Base-by-base conservation (phyloP, 2,888 invertebrate species). In the Agrotis segetum region DNA sequence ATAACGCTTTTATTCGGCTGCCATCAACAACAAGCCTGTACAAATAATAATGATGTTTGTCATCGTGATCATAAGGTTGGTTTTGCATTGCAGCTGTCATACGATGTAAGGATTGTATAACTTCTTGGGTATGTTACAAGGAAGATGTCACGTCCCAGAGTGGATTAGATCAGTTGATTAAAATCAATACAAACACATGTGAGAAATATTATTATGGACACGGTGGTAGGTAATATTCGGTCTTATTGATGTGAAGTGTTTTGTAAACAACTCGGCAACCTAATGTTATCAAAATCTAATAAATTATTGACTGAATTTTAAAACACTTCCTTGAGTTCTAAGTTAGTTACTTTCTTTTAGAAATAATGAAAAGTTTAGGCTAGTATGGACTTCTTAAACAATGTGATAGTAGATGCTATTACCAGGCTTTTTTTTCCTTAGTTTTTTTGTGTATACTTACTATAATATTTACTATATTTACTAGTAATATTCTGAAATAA, bases 131-230 rank as follows among this genome's bases (percentile, higher is more conserved):
- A 29, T 64, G 56, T 55, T 63, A 1, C 61, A 52, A 53, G 14
- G 14, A 44, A 61, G 19, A 58, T n/a, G n/a, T 64, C 77, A 68
- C 68, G 63, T 64, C 13, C 11, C 16, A 5, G 16, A 55, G 46
- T 63, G 50, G 58, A 62, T 67, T 29, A n/a, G 34, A 64, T 79
- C 46, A 16, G 46, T 40, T 79, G 53, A 75, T 75, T 79, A 46
- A 34, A 74, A 73, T 74, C 55, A 56, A 61, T 56, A 40, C 40
- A 9, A 11, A 40, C 11, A 11, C 40, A 49, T 44, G 19, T 24
- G 7, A 16, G 13, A 29, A n/a, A 24, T 16, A 9, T n/a, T 60
- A 19, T 59, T 16, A 5, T 44, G 4, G 21, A 19, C 14, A 7
- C 7, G 2, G 21, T 34, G 50, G 46, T 76, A 3, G 16, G 19